Percentiles rank a stretch among this genome's conserved stretches.
phyloP scores from a whole-genome alignment of 2,113 vertebrate genomes.

The Ochotona princeps region DNA sequence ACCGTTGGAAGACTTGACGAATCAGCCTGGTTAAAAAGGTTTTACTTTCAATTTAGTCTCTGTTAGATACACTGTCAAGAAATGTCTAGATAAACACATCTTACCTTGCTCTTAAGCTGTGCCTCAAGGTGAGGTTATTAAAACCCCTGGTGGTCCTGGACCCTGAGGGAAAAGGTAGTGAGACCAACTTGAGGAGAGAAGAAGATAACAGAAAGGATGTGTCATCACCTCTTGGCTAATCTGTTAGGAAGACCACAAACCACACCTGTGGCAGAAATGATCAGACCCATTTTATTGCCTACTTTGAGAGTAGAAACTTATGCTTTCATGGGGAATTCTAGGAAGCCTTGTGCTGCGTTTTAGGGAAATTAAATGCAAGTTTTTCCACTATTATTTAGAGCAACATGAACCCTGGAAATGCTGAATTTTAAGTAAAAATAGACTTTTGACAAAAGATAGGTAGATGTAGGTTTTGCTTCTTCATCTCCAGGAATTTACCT shows the following conservation, averaged over 20 bases:
- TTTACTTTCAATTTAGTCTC: slow-evolving; percentile 37
- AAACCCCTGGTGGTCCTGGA: not conserved
- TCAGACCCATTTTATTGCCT: not conserved
- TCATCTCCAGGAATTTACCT: not conserved
- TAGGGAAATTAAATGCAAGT: not conserved
- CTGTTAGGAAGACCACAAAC: not conserved
- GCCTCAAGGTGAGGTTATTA: not conserved
- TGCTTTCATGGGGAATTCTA: not conserved
- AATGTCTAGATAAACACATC: not conserved
- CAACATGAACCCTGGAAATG: not conserved
- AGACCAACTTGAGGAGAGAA: not conserved
- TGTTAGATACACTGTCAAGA: slow-evolving; percentile 46
- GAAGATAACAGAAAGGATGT: not conserved
- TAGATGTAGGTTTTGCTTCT: not conserved
- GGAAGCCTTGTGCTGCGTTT: not conserved
- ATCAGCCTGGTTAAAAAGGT: slow-evolving; percentile 19
- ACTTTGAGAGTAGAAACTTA: not conserved
- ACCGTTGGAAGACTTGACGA: slow-evolving; percentile 37
- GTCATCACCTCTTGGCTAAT: not conserved
- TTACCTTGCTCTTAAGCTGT: not conserved
- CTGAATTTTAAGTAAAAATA: not conserved
- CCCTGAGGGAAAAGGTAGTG: not conserved
- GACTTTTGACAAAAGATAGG: not conserved
- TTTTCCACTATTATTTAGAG: not conserved
- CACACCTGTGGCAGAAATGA: not conserved